A percentile compares a stretch with the other conserved stretches of the same genome.
These are phyloP conservation scores for Scaptomyza cyrtandrae DNA, from an alignment of 2,888 invertebrate genomes.

Conservation along the genomic window DNA sequence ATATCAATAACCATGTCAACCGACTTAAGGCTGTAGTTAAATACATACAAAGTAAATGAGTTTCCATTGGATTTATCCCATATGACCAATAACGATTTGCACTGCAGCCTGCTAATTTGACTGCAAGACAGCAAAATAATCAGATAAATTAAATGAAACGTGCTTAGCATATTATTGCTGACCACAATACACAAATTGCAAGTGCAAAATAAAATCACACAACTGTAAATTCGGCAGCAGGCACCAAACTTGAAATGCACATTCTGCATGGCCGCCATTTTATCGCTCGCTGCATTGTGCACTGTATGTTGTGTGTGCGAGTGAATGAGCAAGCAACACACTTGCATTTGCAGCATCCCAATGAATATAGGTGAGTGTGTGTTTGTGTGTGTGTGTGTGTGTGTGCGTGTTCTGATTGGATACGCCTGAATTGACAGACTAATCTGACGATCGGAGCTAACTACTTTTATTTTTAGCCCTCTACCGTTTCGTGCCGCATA, in stretches of 20 bases:
- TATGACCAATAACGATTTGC: not conserved
- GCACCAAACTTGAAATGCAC: slow-evolving; percentile 10
- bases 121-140: slow-evolving; percentile 35
- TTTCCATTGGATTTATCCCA: not conserved
- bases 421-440: slow-evolving; percentile 32
- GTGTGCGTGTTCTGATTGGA: slow-evolving; percentile 41
- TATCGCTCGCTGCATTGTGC: not conserved
- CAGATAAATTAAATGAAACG: slow-evolving; percentile 49
- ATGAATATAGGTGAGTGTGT: slow-evolving; percentile 2
- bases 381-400: not conserved
- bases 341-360: slow-evolving; percentile 35
- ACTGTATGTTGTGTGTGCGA: not conserved
- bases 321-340: slow-evolving; percentile 25
- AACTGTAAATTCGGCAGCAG: slow-evolving; percentile 34
- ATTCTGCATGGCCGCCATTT: slow-evolving; percentile 32
- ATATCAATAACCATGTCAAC: not conserved
- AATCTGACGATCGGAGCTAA: slow-evolving; percentile 22
- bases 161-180: slow-evolving; percentile 27
- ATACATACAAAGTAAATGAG: not conserved
- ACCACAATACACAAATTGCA: slow-evolving; percentile 19
- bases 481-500: too few species aligned
- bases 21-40: too few species aligned
- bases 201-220: slow-evolving; percentile 29
- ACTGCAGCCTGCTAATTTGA: slow-evolving; percentile 21
- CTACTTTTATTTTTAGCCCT: too few species aligned